Evolutionary conservation across 2,113 vertebrate genomes (phyloP).

Genomic region (zebrafish (Danio rerio)): GRCz12tu NC_133180.1:15217001-15217500

Average conservation of each 20-base stretch:
- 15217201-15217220: neutral
- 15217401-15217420: slow-evolving; percentile 15
- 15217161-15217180: neutral
- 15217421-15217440: neutral
- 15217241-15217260: slow-evolving; percentile 7
- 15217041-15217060: too few relatives aligned
- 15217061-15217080: too few relatives aligned
- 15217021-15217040: too few relatives aligned
- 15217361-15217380: neutral
- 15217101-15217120: too few relatives aligned
- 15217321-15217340: neutral
- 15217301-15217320: slow-evolving; percentile 23
- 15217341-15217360: slow-evolving; percentile 19
- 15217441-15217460: neutral
- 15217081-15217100: too few relatives aligned
- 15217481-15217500: neutral
- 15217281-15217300: neutral
- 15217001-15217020: too few relatives aligned
- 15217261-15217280: neutral
- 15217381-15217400: neutral
- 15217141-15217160: neutral
- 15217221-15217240: neutral
- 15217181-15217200: neutral
- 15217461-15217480: neutral
- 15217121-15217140: neutral